Conservation (phyloP, 2,888 invertebrate species). For the Axea sp. region DNA sequence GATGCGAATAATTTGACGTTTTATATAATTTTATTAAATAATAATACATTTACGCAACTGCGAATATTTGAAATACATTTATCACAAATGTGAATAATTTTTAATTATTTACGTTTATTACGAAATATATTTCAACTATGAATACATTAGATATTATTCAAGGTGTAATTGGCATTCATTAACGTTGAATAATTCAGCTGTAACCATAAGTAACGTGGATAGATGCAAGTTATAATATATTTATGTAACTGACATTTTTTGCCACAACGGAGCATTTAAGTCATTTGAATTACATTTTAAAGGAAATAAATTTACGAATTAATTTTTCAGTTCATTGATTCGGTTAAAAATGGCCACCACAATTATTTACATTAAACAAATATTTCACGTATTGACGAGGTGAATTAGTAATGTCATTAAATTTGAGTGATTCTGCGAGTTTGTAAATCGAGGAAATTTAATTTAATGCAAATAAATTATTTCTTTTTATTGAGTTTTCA, state of each 20-base stretch:
- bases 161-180: constrained; percentile 34
- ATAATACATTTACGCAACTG: constrained; percentile 7
- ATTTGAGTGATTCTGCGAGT: constrained; percentile 19
- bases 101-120: constrained; percentile 15
- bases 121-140: constrained; percentile 19
- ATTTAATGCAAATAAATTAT: constrained; percentile 53
- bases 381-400: constrained; percentile 1
- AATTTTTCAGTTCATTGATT: constrained; percentile 10
- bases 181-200: constrained; percentile 26
- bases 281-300: constrained; percentile 22
- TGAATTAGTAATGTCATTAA: constrained; percentile 9
- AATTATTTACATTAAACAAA: constrained; percentile 16
- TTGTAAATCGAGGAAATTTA: constrained; percentile 24
- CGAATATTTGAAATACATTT: constrained; percentile 22
- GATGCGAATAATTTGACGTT: constrained; percentile 32
- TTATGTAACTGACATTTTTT: constrained; percentile 18
- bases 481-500: constrained; percentile 42
- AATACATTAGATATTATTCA: constrained; percentile 20
- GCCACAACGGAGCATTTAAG: constrained; percentile 7
- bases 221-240: constrained; percentile 30
- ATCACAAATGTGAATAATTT: constrained; percentile 15
- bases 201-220: constrained; percentile 20
- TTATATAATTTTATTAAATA: constrained; percentile 41
- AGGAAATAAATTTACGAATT: constrained; percentile 12
- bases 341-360: constrained; percentile 1